Conservation (phyloP, 2,888 invertebrate genomes). For the Hyposoter didymator region DNA sequence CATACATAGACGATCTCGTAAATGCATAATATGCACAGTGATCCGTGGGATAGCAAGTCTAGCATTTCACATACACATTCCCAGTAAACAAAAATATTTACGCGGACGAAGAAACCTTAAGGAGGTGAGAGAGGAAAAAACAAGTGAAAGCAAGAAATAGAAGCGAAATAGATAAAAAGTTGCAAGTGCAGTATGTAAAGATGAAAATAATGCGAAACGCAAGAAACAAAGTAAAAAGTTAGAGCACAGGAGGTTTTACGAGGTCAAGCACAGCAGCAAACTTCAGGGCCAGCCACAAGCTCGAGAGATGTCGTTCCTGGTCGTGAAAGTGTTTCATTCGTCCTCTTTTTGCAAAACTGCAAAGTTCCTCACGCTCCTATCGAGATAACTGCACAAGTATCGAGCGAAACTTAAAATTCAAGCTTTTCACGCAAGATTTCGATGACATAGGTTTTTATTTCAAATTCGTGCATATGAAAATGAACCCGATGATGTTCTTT, state of each 20-base stretch:
- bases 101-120: neutral
- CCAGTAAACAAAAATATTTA: slow-evolving; percentile 61
- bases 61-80: slow-evolving; percentile 19
- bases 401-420: neutral
- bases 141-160: too few species aligned
- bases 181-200: neutral
- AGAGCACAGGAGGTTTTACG: slow-evolving; percentile 18
- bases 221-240: slow-evolving; percentile 14
- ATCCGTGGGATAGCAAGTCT: slow-evolving; percentile 42
- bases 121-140: neutral
- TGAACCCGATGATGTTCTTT: neutral
- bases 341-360: neutral
- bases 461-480: neutral
- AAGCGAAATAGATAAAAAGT: neutral
- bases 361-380: neutral
- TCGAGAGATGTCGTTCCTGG: neutral
- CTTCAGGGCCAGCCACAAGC: slow-evolving; percentile 19
- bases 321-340: neutral
- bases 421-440: neutral
- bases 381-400: slow-evolving; percentile 2
- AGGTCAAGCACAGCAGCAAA: slow-evolving; percentile 30
- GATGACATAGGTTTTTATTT: neutral
- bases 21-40: slow-evolving; percentile 32
- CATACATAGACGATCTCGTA: slow-evolving; percentile 34
- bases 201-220: slow-evolving; percentile 22